Base-by-base conservation (phyloP, 35 echinoderm and acorn worm species). In the Hemicentrotus pulcherrimus region DNA sequence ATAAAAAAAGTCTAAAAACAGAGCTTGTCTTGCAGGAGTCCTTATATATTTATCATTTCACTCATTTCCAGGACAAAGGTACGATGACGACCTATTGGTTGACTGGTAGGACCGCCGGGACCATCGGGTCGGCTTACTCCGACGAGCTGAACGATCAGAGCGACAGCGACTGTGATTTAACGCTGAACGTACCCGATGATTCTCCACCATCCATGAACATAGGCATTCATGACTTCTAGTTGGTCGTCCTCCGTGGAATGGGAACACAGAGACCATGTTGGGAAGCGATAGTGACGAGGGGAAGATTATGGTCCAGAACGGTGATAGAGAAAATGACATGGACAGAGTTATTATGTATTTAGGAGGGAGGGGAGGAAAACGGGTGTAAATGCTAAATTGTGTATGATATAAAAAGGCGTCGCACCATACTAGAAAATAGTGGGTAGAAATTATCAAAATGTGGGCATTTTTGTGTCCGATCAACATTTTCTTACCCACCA, bases 41-140 rank as follows among this genome's bases (percentile, higher is more conserved):
- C 11, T 59, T 2, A 2, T 59, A 11, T 59, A 10, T 59, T 59
- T 16, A 14, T 59, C 9, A 15, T 30, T 31, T 86, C 47, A 90
- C 13, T 32, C 48, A 31, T 46, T 22, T 28, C 5, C 31, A 96
- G 95, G 95, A 93, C 46, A 94, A 94, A 61, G 95, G 95, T 18
- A 94, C 94, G 32, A 96, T 96, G 91, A 96, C 92, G 14, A 94
- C 95, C 70, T 96, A 96, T 47, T 96, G 95, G 95, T 48, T 96
- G 86, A 94, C 93, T 14, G 95, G 95, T 45, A 32, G 92, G 14
- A 91, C 61, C 14, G 14, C 58, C 11, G 58, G 55, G 50, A 28
- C 31, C 4, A 94, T 78, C 32, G 47, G 32, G 6, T 41, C 88
- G 19, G 7, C 86, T 89, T 28, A 12, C 24, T 32, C 48, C 46